A percentile compares a stretch with the other conserved stretches of the same genome.
These are phyloP conservation scores for Agonopterix subpropinquella DNA, from an alignment of 2,888 invertebrate genomes.

Conservation along the genomic window DNA sequence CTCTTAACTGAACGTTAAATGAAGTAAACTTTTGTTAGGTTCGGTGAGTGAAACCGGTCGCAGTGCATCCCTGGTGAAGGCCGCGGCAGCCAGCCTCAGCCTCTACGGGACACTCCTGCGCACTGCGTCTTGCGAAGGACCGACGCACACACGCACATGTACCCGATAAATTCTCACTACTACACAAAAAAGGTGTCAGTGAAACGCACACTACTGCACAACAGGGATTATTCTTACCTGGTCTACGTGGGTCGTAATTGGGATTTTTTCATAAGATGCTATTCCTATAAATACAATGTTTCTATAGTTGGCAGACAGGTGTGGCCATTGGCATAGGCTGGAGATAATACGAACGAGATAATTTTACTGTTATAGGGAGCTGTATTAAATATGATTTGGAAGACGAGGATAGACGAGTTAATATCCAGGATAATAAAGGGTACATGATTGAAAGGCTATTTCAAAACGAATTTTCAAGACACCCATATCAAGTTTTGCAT, in stretches of 20 bases:
- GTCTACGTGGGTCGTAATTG: slow-evolving; percentile 38
- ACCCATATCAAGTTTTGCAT: too few species aligned
- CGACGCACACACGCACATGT: slow-evolving; percentile 36
- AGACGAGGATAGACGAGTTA: too few species aligned
- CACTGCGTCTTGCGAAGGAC: slow-evolving; percentile 26
- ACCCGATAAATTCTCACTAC: background rate
- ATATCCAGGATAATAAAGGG: too few species aligned
- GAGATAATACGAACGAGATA: too few species aligned
- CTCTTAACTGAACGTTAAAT: too few species aligned
- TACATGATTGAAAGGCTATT: too few species aligned
- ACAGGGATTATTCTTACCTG: slow-evolving; percentile 54
- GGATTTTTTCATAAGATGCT: slow-evolving; percentile 38
- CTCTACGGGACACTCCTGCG: slow-evolving; percentile 58
- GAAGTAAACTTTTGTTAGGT: too few species aligned
- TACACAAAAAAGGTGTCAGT: slow-evolving; percentile 13
- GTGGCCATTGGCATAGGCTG: too few species aligned
- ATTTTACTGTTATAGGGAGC: too few species aligned
- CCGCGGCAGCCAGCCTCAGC: slow-evolving; percentile 62
- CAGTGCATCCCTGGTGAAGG: slow-evolving; percentile 72
- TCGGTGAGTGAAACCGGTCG: slow-evolving; percentile 33
- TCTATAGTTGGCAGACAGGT: slow-evolving; percentile 7
- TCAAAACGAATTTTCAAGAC: too few species aligned
- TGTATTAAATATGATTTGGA: too few species aligned
- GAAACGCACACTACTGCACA: slow-evolving; percentile 26
- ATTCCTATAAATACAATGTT: slow-evolving; percentile 17